A percentile compares a stretch with the other conserved stretches of the same genome.
Conservation (phyloP, 1,140 invertebrate genomes). For the Nasonia giraulti region DNA sequence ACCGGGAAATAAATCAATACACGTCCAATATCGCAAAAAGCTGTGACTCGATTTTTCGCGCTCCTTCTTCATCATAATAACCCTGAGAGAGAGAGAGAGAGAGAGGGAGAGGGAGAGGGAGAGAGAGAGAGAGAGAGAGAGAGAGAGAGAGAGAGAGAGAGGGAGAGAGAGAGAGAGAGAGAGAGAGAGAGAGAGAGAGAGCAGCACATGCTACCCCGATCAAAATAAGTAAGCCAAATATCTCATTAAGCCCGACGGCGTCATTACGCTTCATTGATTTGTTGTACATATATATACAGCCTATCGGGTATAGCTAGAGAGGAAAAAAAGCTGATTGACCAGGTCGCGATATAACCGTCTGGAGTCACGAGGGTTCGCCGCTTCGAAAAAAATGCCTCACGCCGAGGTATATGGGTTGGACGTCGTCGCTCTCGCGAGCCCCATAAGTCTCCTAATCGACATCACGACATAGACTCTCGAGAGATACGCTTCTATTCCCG, state of each 20-base stretch:
- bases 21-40: too few species aligned
- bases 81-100: too few species aligned
- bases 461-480: constrained; percentile 3
- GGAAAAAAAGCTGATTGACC: background rate
- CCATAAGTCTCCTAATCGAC: constrained; percentile 21
- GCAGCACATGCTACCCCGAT: too few species aligned
- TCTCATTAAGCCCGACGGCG: background rate
- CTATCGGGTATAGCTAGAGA: too few species aligned
- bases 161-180: too few species aligned
- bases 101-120: too few species aligned
- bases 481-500: constrained; percentile 14
- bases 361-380: background rate
- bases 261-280: background rate
- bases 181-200: too few species aligned
- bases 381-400: background rate
- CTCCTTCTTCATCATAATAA: too few species aligned
- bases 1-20: too few species aligned
- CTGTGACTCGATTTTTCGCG: too few species aligned
- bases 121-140: too few species aligned
- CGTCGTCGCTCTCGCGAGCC: background rate
- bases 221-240: background rate
- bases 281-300: background rate
- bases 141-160: too few species aligned
- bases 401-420: background rate
- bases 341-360: background rate